Conservation (phyloP, 2,888 invertebrate species). For the Deilephila elpenor region DNA sequence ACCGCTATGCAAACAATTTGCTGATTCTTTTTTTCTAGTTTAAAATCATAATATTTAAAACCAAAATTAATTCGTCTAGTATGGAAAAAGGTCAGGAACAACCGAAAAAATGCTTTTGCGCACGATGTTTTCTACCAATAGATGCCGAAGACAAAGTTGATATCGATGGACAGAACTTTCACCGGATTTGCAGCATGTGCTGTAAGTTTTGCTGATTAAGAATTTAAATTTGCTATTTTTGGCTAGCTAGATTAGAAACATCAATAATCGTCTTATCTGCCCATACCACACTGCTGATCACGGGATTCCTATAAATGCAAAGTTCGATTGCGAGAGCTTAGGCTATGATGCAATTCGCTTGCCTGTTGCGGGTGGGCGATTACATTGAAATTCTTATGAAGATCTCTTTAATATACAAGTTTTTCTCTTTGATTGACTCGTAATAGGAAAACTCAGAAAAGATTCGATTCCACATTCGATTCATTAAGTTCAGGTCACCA, state of each 20-base stretch:
- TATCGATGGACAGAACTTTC: slow-evolving; percentile 74
- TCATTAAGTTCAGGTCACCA: too few species aligned
- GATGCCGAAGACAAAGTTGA: slow-evolving; percentile 69
- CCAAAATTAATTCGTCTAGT: slow-evolving; percentile 53
- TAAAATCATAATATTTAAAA: slow-evolving; percentile 35
- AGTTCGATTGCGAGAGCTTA: too few species aligned
- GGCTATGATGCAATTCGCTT: too few species aligned
- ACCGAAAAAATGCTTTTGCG: slow-evolving; percentile 73
- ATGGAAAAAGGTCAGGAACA: slow-evolving; percentile 68
- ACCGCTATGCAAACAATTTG: slow-evolving; percentile 60
- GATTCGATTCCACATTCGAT: too few species aligned
- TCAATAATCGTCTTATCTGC: too few species aligned
- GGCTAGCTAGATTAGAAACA: too few species aligned
- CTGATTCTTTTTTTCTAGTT: slow-evolving; percentile 44
- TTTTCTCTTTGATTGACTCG: too few species aligned
- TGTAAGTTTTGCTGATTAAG: slow-evolving; percentile 61
- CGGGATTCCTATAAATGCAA: neutral
- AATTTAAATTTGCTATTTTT: neutral
- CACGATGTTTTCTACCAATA: slow-evolving; percentile 73
- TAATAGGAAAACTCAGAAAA: too few species aligned
- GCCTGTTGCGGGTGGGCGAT: too few species aligned
- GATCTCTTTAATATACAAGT: too few species aligned
- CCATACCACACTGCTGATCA: too few species aligned
- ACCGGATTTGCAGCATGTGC: slow-evolving; percentile 72
- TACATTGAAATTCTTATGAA: too few species aligned